These are phyloP conservation scores for Caerostris darwini DNA, from an alignment of 1,140 invertebrate species.

Conservation along the genomic window DNA sequence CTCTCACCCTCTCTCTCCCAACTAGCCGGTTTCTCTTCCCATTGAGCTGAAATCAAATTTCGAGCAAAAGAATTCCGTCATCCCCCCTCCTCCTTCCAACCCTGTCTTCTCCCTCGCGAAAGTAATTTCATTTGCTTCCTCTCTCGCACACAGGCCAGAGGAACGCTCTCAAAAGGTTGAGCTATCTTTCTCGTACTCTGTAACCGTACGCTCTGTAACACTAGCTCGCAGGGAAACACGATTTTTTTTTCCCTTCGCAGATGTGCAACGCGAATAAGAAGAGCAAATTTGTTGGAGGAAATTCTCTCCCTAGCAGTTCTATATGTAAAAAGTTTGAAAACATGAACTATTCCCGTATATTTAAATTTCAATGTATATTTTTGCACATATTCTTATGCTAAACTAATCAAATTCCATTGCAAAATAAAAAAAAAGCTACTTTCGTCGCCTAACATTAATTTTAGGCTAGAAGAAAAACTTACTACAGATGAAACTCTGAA, in stretches of 20 bases:
- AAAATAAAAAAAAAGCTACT: too few relatives aligned
- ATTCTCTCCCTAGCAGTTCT: too few relatives aligned
- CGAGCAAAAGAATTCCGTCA: not conserved
- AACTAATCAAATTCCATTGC: too few relatives aligned
- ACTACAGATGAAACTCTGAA: too few relatives aligned
- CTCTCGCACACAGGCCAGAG: not conserved
- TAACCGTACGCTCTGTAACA: not conserved
- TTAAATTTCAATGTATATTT: too few relatives aligned
- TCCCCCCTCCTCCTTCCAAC: not conserved
- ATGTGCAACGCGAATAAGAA: not conserved
- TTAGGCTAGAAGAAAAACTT: too few relatives aligned
- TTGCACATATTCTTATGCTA: too few relatives aligned
- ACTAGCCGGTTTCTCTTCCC: not conserved
- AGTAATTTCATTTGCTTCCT: constrained; percentile 14
- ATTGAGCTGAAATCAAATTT: not conserved
- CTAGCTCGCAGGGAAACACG: not conserved
- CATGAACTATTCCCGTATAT: too few relatives aligned
- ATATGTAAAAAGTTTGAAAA: too few relatives aligned
- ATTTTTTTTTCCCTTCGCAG: not conserved
- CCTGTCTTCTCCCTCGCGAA: not conserved
- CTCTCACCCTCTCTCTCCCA: too few relatives aligned
- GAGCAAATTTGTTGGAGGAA: not conserved
- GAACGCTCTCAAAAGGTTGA: not conserved
- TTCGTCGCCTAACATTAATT: too few relatives aligned
- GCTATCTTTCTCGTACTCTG: not conserved